phyloP scores from a whole-genome alignment of 2,888 invertebrate species.

The Cosmorhoe ocellata region DNA sequence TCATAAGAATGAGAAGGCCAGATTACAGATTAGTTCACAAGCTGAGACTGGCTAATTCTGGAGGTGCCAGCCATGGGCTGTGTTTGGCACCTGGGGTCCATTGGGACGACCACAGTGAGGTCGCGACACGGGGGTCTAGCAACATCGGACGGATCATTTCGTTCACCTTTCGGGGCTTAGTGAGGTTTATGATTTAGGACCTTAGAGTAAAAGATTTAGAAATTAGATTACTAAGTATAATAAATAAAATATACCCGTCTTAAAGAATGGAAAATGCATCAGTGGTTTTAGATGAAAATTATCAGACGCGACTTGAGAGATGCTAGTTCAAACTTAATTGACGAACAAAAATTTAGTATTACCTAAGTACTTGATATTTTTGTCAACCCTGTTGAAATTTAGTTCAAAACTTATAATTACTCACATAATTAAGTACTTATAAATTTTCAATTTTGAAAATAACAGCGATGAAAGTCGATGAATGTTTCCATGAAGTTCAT shows the following conservation, averaged over 20 bases:
- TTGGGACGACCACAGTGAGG: slow-evolving; percentile 52
- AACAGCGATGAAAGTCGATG: too few relatives aligned
- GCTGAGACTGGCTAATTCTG: slow-evolving; percentile 28
- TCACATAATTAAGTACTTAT: too few relatives aligned
- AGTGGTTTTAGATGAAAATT: neutral
- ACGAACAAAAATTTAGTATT: neutral
- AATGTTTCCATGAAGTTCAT: too few relatives aligned
- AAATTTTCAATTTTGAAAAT: too few relatives aligned
- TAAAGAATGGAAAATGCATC: neutral
- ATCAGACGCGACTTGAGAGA: slow-evolving; percentile 10
- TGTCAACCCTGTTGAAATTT: too few relatives aligned
- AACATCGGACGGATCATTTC: slow-evolving; percentile 77
- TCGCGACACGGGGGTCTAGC: slow-evolving; percentile 61
- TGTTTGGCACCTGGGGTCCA: slow-evolving; percentile 26
- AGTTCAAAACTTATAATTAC: too few relatives aligned
- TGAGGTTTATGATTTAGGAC: slow-evolving; percentile 39
- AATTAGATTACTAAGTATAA: neutral
- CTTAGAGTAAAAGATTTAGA: slow-evolving; percentile 9
- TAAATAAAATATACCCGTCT: too few relatives aligned
- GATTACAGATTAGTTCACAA: slow-evolving; percentile 55
- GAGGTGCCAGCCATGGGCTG: slow-evolving; percentile 25
- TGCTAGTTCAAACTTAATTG: neutral
- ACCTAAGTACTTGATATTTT: neutral
- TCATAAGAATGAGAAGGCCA: slow-evolving; percentile 36
- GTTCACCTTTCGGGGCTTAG: slow-evolving; percentile 55